phyloP scores from a whole-genome alignment of 2,888 invertebrate species.

The Diadegma fenestrale region DNA sequence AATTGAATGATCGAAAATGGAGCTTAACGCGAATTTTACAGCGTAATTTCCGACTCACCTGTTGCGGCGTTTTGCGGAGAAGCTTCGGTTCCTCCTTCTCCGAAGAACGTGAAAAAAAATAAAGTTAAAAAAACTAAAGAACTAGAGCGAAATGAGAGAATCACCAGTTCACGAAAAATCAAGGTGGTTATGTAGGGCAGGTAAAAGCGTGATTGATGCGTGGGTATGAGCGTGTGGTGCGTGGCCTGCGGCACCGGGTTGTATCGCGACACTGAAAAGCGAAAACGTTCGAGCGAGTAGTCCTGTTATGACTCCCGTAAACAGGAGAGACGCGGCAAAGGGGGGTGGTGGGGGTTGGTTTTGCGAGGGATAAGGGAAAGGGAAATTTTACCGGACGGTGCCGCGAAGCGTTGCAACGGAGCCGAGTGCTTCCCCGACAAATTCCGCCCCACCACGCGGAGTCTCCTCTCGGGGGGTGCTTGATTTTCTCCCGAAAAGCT shows the following conservation, averaged over 20 bases:
- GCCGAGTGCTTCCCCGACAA: slow-evolving; percentile 10
- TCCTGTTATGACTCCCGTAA: slow-evolving; percentile 78
- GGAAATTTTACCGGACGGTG: neutral
- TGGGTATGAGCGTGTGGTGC: slow-evolving; percentile 35
- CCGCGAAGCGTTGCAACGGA: slow-evolving; percentile 7
- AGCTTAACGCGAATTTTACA: neutral
- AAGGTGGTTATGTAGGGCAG: slow-evolving; percentile 42
- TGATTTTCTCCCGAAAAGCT: slow-evolving; percentile 73
- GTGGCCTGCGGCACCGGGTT: slow-evolving; percentile 66
- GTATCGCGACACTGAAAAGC: slow-evolving; percentile 72
- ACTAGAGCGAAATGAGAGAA: neutral
- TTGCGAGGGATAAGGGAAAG: neutral
- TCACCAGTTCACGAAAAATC: slow-evolving; percentile 15
- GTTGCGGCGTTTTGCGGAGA: slow-evolving; percentile 7
- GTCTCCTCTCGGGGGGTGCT: slow-evolving; percentile 73
- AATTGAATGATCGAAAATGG: neutral
- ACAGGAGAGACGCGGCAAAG: slow-evolving; percentile 70
- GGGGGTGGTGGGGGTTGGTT: neutral
- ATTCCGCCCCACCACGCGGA: slow-evolving; percentile 3
- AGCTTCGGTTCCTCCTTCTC: no score
- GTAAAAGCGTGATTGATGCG: slow-evolving; percentile 60
- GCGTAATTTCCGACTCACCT: slow-evolving; percentile 4
- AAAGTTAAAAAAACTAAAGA: neutral
- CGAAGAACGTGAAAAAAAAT: neutral
- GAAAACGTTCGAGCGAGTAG: slow-evolving; percentile 67